Percentiles rank a stretch among this genome's conserved stretches.
These are phyloP conservation scores for Thelaira solivaga DNA, from an alignment of 2,888 invertebrate genomes.

Conservation along the genomic window DNA sequence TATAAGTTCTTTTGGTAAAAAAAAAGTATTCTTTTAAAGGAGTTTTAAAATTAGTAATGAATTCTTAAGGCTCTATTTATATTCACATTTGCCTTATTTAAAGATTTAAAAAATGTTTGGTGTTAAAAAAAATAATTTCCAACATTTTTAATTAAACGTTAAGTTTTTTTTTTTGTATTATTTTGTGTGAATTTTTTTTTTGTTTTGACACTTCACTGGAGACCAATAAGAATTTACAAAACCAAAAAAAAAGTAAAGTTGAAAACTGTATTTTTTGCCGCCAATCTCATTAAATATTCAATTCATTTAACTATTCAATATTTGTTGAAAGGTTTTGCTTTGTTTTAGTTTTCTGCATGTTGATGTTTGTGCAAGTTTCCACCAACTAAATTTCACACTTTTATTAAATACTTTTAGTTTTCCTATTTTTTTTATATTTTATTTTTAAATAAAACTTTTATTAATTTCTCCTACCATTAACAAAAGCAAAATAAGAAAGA, in stretches of 20 bases:
- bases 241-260: background rate
- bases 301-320: conserved; percentile 56
- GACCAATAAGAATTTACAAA: background rate
- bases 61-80: too few relatives aligned
- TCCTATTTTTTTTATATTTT: background rate
- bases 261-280: too few relatives aligned
- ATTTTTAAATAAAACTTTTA: conserved; percentile 14
- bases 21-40: too few relatives aligned
- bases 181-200: conserved; percentile 4
- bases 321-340: conserved; percentile 40
- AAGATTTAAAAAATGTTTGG: too few relatives aligned
- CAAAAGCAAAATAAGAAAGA: background rate
- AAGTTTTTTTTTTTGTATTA: conserved; percentile 26
- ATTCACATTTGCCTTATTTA: too few relatives aligned
- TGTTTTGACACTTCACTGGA: conserved; percentile 7
- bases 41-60: too few relatives aligned
- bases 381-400: conserved; percentile 60
- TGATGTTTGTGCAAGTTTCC: conserved; percentile 12
- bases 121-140: too few relatives aligned
- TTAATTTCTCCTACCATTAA: conserved; percentile 23
- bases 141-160: conserved; percentile 23
- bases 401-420: conserved; percentile 48
- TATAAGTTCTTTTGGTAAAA: too few relatives aligned
- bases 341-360: conserved; percentile 9
- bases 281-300: conserved; percentile 60